These are phyloP conservation scores for Andrena cerasifolii DNA, from an alignment of 1,140 invertebrate genomes.

Conservation along the genomic window DNA sequence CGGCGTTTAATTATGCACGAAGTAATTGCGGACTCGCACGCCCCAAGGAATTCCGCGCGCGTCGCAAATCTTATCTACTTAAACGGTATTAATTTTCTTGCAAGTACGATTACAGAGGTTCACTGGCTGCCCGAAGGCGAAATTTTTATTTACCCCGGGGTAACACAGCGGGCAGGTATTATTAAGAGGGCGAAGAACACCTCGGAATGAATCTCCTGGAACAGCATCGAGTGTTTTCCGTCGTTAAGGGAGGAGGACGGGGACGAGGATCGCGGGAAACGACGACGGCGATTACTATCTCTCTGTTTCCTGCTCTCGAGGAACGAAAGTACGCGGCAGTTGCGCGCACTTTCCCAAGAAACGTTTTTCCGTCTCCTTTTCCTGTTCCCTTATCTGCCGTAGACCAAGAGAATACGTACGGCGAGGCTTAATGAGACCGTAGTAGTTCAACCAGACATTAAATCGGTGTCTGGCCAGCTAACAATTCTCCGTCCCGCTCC, in stretches of 20 bases:
- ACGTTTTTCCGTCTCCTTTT: conserved; percentile 46
- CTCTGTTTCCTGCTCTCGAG: conserved; percentile 59
- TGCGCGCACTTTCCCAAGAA: conserved; percentile 37
- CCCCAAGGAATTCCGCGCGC: background rate
- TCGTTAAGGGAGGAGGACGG: conserved; percentile 51
- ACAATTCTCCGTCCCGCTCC: conserved; percentile 36
- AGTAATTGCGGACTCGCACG: background rate
- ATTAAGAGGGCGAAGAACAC: background rate
- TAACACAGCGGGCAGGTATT: background rate
- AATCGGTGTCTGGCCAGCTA: conserved; percentile 59
- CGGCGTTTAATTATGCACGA: conserved; percentile 1
- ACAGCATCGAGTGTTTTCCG: conserved; percentile 61
- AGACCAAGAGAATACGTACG: conserved; percentile 36
- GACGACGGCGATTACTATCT: conserved; percentile 65
- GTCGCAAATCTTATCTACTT: conserved; percentile 1
- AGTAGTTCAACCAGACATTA: conserved; percentile 62
- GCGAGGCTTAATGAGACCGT: conserved; percentile 57
- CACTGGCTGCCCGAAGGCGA: background rate
- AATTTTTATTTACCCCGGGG: conserved; percentile 21
- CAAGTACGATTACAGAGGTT: background rate
- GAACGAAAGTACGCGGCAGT: conserved; percentile 53
- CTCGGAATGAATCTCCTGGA: conserved; percentile 45
- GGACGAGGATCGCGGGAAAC: conserved; percentile 52
- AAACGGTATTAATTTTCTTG: conserved; percentile 27
- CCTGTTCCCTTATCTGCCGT: conserved; percentile 49